Conservation (phyloP, 2,888 invertebrate genomes). For the Stictocephala bisonia region DNA sequence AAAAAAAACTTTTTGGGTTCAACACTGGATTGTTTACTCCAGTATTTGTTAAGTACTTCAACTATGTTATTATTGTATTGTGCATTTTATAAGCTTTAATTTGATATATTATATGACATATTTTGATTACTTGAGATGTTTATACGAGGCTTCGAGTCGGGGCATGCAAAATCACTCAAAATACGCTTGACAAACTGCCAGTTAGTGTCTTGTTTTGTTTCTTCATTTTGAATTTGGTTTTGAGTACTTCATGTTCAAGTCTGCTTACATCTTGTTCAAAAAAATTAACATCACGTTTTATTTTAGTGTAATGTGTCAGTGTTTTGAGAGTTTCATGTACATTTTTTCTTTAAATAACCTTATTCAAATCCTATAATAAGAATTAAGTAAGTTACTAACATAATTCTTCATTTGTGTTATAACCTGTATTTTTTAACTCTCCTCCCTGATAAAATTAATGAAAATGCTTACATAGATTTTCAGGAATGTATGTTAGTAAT, state of each 20-base stretch:
- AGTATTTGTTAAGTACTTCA: no score
- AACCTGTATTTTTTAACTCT: neutral
- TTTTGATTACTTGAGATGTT: no score
- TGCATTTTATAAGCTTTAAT: no score
- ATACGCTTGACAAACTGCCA: neutral
- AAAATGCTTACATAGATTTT: slow-evolving; percentile 5
- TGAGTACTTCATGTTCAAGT: neutral
- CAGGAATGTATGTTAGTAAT: neutral
- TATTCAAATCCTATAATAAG: neutral
- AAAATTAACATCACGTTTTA: slow-evolving; percentile 9
- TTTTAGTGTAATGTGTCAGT: neutral
- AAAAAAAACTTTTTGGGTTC: no score
- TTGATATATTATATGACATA: no score
- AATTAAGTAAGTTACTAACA: neutral
- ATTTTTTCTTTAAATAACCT: neutral
- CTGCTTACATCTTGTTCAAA: slow-evolving; percentile 24
- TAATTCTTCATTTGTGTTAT: neutral
- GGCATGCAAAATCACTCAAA: no score
- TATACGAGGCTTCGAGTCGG: no score
- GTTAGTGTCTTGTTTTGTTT: neutral
- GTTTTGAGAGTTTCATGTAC: neutral
- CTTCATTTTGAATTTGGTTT: neutral
- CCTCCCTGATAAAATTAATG: neutral
- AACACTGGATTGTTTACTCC: no score
- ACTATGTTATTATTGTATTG: no score